Conservation (phyloP, 2,888 invertebrate species). For the Tupiocoris notatus region DNA sequence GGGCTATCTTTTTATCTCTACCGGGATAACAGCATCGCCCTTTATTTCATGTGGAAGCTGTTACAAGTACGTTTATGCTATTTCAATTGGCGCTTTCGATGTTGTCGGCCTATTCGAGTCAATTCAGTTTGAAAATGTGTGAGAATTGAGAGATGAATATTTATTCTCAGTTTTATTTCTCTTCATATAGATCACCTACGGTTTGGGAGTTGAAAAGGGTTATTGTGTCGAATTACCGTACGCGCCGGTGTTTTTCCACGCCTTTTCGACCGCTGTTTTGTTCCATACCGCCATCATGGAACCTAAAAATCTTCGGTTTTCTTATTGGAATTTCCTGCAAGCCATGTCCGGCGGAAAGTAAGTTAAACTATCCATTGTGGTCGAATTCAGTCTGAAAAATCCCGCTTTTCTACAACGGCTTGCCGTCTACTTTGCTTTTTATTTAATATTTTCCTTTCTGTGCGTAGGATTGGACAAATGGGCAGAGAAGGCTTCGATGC, state of each 20-base stretch:
- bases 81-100: no score
- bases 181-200: constrained; percentile 51
- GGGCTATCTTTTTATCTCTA: constrained; percentile 70
- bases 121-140: not conserved
- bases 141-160: not conserved
- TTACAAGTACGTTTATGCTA: constrained; percentile 68
- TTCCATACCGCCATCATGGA: constrained; percentile 78
- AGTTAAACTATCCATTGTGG: no score
- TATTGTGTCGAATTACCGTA: constrained; percentile 67
- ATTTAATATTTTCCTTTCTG: not conserved
- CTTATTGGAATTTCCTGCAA: constrained; percentile 78
- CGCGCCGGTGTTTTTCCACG: constrained; percentile 70
- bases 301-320: constrained; percentile 73
- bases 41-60: constrained; percentile 80
- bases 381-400: no score
- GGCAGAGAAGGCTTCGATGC: constrained; percentile 60
- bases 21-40: constrained; percentile 73
- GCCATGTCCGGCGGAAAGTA: constrained; percentile 66
- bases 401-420: no score
- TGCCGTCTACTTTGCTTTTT: no score
- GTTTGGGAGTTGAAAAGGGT: constrained; percentile 65
- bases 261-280: constrained; percentile 71
- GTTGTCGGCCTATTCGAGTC: not conserved
- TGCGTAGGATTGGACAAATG: constrained; percentile 61
- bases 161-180: no score